A percentile compares a stretch with the other conserved stretches of the same genome.
Conservation (phyloP, 1,140 invertebrate species). For the Eurosta solidaginis region DNA sequence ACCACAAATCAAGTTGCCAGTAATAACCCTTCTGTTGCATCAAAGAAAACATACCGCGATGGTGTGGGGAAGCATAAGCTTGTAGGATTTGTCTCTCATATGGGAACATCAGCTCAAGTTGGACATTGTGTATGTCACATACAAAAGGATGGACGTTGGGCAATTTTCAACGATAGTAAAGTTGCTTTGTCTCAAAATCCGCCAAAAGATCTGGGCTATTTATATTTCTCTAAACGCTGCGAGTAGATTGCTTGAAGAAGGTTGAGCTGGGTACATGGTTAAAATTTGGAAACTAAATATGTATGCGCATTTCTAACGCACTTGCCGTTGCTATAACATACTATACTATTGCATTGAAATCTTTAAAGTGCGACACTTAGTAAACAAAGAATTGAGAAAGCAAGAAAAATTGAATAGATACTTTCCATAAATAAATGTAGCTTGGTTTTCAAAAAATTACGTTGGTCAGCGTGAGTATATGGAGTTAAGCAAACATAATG, state of each 20-base stretch:
- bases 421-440: not conserved
- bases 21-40: constrained; percentile 62
- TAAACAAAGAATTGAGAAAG: constrained; percentile 17
- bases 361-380: not conserved
- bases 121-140: constrained; percentile 99
- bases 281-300: not conserved
- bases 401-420: constrained; percentile 12
- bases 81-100: constrained; percentile 94
- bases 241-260: constrained; percentile 44
- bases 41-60: constrained; percentile 42
- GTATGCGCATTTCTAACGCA: constrained; percentile 8
- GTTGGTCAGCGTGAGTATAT: too few relatives aligned
- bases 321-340: not conserved
- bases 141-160: constrained; percentile 86
- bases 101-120: constrained; percentile 94
- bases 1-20: constrained; percentile 65
- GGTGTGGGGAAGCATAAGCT: constrained; percentile 65
- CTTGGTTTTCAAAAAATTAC: not conserved
- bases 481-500: too few relatives aligned
- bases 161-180: constrained; percentile 98
- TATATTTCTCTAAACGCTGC: constrained; percentile 81
- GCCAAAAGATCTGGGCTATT: constrained; percentile 93
- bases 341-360: too few relatives aligned
- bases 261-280: too few relatives aligned
- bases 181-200: constrained; percentile 95